Percentiles rank a stretch among this genome's conserved stretches.
Conservation (phyloP, 2,888 invertebrate species). For the Andrena bicolor region DNA sequence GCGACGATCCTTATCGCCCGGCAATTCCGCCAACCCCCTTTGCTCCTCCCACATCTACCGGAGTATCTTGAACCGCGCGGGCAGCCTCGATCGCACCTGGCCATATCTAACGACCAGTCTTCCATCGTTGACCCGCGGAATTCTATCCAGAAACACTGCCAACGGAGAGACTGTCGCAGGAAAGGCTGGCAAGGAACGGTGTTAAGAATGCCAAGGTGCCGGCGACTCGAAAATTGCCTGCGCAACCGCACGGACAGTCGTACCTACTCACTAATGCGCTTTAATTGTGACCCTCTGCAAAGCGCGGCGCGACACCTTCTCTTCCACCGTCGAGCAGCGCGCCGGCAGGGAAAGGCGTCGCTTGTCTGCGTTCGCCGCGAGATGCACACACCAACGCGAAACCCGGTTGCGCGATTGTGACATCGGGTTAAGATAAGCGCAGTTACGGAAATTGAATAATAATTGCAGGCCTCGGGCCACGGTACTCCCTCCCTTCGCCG, state of each 20-base stretch:
- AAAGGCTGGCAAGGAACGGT: constrained; percentile 44
- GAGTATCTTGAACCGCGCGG: not conserved
- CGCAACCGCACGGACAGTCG: constrained; percentile 72
- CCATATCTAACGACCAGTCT: not conserved
- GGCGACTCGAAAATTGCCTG: constrained; percentile 73
- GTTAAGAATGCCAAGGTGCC: constrained; percentile 82
- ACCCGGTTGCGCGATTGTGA: constrained; percentile 75
- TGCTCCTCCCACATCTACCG: constrained; percentile 24
- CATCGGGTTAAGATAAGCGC: constrained; percentile 80
- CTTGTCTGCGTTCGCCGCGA: not conserved
- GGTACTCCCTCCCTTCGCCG: constrained; percentile 10
- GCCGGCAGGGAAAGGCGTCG: constrained; percentile 19
- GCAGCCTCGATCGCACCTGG: not conserved
- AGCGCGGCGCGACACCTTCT: constrained; percentile 41
- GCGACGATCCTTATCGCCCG: constrained; percentile 65
- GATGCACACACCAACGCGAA: constrained; percentile 8
- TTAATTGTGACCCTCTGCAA: constrained; percentile 79
- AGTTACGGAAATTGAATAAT: constrained; percentile 83
- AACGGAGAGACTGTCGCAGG: constrained; percentile 23
- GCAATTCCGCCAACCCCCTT: constrained; percentile 16
- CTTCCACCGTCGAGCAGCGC: constrained; percentile 30
- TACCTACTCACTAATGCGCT: constrained; percentile 81
- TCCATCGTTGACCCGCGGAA: not conserved
- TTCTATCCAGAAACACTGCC: not conserved
- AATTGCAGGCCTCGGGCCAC: constrained; percentile 76